Base-by-base conservation (phyloP, 1,140 invertebrate genomes). In the Drosophila pachea region DNA sequence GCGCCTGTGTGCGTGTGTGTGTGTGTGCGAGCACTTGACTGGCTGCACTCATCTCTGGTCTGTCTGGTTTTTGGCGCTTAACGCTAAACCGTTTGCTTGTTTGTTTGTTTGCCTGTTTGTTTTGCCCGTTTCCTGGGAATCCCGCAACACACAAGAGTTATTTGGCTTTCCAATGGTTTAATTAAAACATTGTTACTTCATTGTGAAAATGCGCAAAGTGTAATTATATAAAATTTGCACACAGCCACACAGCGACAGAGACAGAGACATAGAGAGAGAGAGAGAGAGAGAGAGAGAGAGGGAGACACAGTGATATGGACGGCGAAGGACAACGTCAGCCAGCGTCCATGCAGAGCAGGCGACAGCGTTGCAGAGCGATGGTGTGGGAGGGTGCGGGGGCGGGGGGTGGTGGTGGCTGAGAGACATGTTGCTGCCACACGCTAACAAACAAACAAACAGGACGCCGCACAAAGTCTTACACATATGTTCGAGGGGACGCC, bases 101-200 rank as follows among this genome's bases (percentile, higher is more conserved):
- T 76, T 68, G 59, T 45, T 56, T 35, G 40, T 62, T 60, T 49
- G 49, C 31, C 49, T 16, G 56, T 33, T 22, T 22, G 22, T 22
- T 62, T 60, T 49, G 49, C 31, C 49, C 11, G 56, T 33, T 54
- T 62, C 32, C 65, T 60, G 61, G 50, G 62, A 73, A 65, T 77
- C 78, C 73, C 81, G 54, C 55, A 64, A 86, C 69, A 76, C 79
- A 81, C 70, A 68, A 76, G 81, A 84, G 81, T 84, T 84, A 84
- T 84, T 84, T 86, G 81, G 81, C 76, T 76, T 79, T 84, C 73
- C 73, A 84, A 84, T 81, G 81, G 81, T 84, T 84, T 84, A 84
- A 84, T 84, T 84, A 84, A 84, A 84, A 84, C 81, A 84, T 84
- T 84, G 81, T 84, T 86, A 84, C 81, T 84, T 84, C 81, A 84